Conservation (phyloP, 1,140 invertebrate species). For the Colletes latitarsis region DNA sequence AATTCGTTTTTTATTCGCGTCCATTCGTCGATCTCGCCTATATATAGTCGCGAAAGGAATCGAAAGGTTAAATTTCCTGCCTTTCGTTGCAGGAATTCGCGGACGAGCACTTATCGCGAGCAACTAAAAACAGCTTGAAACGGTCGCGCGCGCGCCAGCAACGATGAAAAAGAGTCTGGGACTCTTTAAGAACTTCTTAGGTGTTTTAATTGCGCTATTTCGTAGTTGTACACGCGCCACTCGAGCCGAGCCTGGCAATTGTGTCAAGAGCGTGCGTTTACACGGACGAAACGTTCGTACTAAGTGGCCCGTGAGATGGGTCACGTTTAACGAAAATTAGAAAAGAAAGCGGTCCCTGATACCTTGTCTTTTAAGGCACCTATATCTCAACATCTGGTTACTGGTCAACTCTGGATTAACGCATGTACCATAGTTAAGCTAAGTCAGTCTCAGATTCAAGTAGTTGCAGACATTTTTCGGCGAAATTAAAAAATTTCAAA, state of each 20-base stretch:
- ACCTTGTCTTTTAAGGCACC: no score
- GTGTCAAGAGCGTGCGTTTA: constrained; percentile 32
- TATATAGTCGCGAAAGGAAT: not conserved
- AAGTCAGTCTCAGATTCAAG: no score
- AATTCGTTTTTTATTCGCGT: not conserved
- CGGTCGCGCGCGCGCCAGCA: not conserved
- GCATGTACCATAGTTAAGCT: no score
- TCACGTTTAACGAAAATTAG: not conserved
- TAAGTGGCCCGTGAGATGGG: not conserved
- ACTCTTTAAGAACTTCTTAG: constrained; percentile 32
- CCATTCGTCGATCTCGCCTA: not conserved
- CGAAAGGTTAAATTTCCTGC: constrained; percentile 16
- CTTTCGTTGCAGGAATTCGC: not conserved
- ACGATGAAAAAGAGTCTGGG: not conserved
- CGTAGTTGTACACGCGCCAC: constrained; percentile 15
- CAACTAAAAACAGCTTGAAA: not conserved
- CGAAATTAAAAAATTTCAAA: no score
- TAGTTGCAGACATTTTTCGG: no score
- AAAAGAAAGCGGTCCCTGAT: not conserved
- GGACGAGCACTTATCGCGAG: not conserved
- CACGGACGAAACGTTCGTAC: not conserved
- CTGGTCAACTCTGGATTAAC: no score
- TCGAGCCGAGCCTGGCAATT: constrained; percentile 28
- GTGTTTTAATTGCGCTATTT: constrained; percentile 37
- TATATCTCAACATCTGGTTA: no score